Percentiles rank a stretch among this genome's conserved stretches.
Conservation (phyloP, 2,113 vertebrate species). For the Haliaeetus leucogaster region DNA sequence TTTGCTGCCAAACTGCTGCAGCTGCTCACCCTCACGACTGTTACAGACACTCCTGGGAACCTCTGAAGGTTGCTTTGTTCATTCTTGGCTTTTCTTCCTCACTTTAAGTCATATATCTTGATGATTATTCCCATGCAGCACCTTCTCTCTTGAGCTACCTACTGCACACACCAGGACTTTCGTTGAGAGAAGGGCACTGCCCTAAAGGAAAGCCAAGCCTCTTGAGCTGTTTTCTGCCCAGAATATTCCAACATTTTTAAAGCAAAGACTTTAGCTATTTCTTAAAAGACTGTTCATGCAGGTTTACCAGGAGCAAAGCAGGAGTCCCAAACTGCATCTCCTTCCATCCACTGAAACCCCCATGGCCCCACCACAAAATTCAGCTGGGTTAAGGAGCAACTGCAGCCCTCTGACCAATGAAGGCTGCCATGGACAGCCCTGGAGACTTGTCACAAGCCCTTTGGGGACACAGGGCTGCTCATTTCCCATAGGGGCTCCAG, state of each 20-base stretch:
- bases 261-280: neutral
- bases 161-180: neutral
- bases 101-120: neutral
- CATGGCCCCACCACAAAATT: neutral
- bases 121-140: neutral
- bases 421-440: neutral
- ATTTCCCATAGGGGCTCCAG: accelerated
- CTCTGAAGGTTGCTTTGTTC: neutral
- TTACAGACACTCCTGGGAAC: neutral
- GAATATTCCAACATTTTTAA: neutral
- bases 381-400: neutral
- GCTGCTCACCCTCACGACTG: neutral
- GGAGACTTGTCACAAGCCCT: neutral
- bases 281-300: neutral
- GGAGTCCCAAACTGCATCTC: neutral
- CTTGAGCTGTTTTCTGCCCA: neutral
- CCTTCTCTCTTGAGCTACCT: neutral
- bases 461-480: accelerated
- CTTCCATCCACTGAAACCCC: neutral
- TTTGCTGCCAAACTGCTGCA: neutral
- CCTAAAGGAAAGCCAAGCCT: neutral
- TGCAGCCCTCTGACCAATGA: neutral
- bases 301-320: neutral
- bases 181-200: neutral
- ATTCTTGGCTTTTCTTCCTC: neutral